Evolutionary conservation across 2,113 vertebrate species (phyloP).

Genomic region (Percopsis transmontana): DNA sequence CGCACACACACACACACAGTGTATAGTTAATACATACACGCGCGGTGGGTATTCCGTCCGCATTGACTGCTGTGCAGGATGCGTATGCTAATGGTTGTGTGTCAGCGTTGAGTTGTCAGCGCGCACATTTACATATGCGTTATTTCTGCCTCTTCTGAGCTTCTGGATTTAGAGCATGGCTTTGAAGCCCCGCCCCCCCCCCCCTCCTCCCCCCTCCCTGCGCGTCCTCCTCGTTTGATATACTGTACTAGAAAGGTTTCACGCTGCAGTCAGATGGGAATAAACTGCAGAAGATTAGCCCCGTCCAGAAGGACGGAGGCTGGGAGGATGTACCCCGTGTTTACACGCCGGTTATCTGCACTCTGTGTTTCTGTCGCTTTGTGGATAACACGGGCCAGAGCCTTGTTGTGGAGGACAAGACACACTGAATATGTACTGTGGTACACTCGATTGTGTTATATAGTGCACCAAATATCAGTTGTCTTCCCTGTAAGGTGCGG

Average conservation of each 20-base stretch:
- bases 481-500: too few relatives aligned
- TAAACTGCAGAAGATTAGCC: conserved; percentile 52
- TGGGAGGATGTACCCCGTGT: too few relatives aligned
- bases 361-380: conserved; percentile 23
- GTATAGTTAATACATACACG: background rate
- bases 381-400: too few relatives aligned
- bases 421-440: too few relatives aligned
- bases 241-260: conserved; percentile 68
- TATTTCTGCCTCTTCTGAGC: conserved; percentile 64
- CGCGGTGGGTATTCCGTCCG: background rate
- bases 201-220: too few relatives aligned
- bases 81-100: too few relatives aligned
- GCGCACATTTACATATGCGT: conserved; percentile 73
- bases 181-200: conserved; percentile 69
- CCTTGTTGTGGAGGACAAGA: background rate
- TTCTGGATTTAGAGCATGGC: conserved; percentile 61
- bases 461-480: background rate
- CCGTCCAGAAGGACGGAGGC: conserved; percentile 27
- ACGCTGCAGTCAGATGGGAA: conserved; percentile 39
- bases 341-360: conserved; percentile 10
- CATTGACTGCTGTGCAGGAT: background rate
- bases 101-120: conserved; percentile 46
- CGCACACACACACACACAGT: conserved; percentile 1
- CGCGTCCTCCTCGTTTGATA: too few relatives aligned
- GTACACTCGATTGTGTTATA: too few relatives aligned